These are phyloP conservation scores for Oenanthe oenanthe DNA, from an alignment of 2,113 vertebrate genomes.

Conservation along the genomic window DNA sequence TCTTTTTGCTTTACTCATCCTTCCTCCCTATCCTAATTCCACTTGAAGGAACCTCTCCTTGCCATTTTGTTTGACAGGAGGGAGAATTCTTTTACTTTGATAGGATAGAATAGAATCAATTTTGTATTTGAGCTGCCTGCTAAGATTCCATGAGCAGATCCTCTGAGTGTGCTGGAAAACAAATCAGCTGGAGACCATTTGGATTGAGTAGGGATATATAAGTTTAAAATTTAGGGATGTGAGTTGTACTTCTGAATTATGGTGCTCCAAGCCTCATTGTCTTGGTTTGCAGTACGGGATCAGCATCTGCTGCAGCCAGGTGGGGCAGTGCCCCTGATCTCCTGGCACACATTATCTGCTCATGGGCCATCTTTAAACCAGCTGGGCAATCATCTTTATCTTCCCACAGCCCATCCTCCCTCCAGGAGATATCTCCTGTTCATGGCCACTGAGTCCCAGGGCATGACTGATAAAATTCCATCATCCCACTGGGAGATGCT, in stretches of 20 bases:
- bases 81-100: neutral
- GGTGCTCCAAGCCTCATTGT: neutral
- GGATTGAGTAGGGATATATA: rapidly evolving
- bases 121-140: neutral
- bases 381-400: too few species aligned
- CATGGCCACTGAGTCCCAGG: too few species aligned
- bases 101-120: neutral
- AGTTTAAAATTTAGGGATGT: neutral
- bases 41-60: neutral
- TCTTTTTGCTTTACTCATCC: neutral
- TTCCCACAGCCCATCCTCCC: too few species aligned
- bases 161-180: neutral
- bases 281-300: too few species aligned
- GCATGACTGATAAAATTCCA: too few species aligned
- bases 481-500: too few species aligned
- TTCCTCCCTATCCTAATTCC: neutral
- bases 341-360: too few species aligned
- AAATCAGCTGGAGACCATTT: neutral
- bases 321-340: too few species aligned
- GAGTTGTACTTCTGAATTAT: neutral
- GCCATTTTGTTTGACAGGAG: neutral
- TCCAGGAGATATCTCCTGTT: too few species aligned
- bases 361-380: too few species aligned
- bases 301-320: too few species aligned
- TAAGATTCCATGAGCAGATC: neutral